A percentile compares a stretch with the other conserved stretches of the same genome.
Evolutionary conservation across 2,113 vertebrate genomes (phyloP).

Genomic region (Ivindomyrus marchei): DNA sequence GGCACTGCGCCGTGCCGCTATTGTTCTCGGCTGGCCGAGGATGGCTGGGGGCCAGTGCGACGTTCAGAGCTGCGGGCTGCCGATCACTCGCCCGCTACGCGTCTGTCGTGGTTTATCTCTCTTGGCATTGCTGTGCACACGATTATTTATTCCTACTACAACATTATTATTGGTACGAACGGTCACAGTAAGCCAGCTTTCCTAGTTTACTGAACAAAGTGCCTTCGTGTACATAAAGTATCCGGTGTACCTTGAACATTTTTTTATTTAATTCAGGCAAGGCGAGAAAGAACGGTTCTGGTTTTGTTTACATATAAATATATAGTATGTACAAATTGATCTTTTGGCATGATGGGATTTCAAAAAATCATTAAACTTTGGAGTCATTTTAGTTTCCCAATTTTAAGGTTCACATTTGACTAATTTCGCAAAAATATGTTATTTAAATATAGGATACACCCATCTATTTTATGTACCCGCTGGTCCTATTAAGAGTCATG

Average conservation of each 20-base stretch:
- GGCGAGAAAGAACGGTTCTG: not conserved
- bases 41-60: not conserved
- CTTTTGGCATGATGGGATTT: too few species aligned
- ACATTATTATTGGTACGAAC: not conserved
- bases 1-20: not conserved
- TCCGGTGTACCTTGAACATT: not conserved
- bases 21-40: not conserved
- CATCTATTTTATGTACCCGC: not conserved
- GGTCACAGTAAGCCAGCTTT: not conserved
- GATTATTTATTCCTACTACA: not conserved
- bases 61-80: not conserved
- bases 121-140: not conserved
- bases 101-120: not conserved
- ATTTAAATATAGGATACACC: not conserved
- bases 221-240: not conserved
- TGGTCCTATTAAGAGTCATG: not conserved
- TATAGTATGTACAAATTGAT: too few species aligned
- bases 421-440: not conserved
- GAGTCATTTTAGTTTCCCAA: not conserved
- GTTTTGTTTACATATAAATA: too few species aligned
- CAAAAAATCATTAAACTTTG: not conserved
- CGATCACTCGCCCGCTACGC: not conserved
- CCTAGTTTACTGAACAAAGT: not conserved
- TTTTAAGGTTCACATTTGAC: not conserved
- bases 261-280: not conserved